These are phyloP conservation scores for Eospalax fontanierii DNA, from an alignment of 2,797 vertebrate genomes.

Conservation along the genomic window DNA sequence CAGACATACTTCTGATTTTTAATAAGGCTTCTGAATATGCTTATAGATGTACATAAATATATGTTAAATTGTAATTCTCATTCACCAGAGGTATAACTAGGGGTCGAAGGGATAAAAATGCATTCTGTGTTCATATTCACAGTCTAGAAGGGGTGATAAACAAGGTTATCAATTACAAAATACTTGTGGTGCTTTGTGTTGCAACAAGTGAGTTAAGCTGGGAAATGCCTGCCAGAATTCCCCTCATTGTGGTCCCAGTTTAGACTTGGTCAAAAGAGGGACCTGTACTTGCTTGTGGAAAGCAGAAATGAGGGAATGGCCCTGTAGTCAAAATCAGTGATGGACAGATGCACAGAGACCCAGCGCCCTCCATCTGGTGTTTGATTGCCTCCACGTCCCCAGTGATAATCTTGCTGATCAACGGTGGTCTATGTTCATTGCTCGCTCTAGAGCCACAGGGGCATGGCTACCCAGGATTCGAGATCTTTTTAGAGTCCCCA, in stretches of 20 bases:
- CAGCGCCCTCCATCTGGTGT: background rate
- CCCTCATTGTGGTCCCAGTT: background rate
- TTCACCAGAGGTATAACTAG: background rate
- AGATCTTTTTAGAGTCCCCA: background rate
- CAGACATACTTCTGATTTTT: background rate
- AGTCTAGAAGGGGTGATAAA: background rate
- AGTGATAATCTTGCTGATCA: background rate
- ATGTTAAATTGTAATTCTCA: constrained; percentile 38
- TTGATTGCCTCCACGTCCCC: background rate
- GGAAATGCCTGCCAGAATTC: constrained; percentile 9
- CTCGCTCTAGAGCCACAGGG: background rate
- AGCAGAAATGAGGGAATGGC: background rate
- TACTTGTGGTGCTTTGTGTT: background rate
- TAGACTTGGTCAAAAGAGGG: background rate
- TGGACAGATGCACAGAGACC: background rate
- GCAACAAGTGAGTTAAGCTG: background rate
- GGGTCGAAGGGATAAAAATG: background rate
- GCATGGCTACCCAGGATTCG: background rate
- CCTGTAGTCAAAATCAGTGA: background rate
- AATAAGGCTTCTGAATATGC: background rate
- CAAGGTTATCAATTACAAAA: background rate
- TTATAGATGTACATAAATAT: background rate
- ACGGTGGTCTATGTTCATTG: background rate
- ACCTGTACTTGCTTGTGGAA: background rate
- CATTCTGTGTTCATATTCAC: background rate